phyloP scores from a whole-genome alignment of 2,797 vertebrate species.

The Crenuchus spilurus region DNA sequence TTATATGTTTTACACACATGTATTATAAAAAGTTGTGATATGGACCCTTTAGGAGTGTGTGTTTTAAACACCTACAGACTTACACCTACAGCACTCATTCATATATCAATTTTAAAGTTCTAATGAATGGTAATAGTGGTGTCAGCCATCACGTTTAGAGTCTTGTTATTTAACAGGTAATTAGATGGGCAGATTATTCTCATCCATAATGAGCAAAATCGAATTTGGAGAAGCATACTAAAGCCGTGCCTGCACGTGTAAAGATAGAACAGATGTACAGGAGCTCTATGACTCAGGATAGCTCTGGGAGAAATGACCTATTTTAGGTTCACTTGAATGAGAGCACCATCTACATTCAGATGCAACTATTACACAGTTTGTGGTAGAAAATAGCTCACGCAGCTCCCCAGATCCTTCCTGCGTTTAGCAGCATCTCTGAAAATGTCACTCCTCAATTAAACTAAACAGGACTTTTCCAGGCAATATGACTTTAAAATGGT shows the following conservation, averaged over 20 bases:
- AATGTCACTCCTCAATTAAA: not conserved
- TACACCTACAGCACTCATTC: no score
- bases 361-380: conserved; percentile 24
- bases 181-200: not conserved
- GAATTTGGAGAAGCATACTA: no score
- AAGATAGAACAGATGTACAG: conserved; percentile 27
- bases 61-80: no score
- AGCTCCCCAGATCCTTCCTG: not conserved
- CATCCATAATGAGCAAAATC: not conserved
- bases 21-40: no score
- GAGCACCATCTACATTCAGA: conserved; percentile 46
- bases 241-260: no score
- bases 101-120: no score
- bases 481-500: not conserved
- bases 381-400: conserved; percentile 44
- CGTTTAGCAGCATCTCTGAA: not conserved
- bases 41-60: no score
- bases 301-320: conserved; percentile 53
- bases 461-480: not conserved
- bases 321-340: conserved; percentile 52
- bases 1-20: no score
- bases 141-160: no score
- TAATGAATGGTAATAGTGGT: no score
- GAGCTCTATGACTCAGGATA: conserved; percentile 34
- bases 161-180: not conserved